A percentile compares a stretch with the other conserved stretches of the same genome.
These are phyloP conservation scores for Fulmarus glacialis DNA, from an alignment of 2,113 vertebrate genomes.

Conservation along the genomic window DNA sequence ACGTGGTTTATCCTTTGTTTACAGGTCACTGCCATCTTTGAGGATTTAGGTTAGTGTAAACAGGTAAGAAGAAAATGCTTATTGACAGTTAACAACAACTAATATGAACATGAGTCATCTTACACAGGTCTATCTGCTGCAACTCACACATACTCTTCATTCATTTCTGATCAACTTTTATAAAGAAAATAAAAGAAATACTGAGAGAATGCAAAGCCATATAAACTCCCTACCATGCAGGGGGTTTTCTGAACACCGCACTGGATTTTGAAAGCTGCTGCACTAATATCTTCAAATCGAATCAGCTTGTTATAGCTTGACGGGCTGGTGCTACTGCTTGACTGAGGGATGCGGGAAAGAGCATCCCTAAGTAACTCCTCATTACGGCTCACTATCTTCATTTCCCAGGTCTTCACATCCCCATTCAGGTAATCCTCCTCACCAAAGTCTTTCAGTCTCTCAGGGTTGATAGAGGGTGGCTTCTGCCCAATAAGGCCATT, in stretches of 20 bases:
- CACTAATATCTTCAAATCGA: constrained; percentile 88
- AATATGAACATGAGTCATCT: neutral
- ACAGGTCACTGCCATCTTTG: constrained; percentile 6
- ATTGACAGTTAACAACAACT: neutral
- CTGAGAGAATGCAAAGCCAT: neutral
- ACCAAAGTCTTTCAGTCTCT: constrained; percentile 89
- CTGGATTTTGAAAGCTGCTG: constrained; percentile 89
- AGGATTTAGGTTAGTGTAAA: constrained; percentile 22
- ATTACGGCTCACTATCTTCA: constrained; percentile 68
- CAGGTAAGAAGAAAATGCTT: constrained; percentile 3
- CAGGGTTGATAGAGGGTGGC: constrained; percentile 81
- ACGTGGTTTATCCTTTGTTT: constrained; percentile 45
- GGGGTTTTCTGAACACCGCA: constrained; percentile 85
- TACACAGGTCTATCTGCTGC: neutral
- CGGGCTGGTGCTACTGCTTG: constrained; percentile 46
- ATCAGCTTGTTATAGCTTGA: constrained; percentile 71
- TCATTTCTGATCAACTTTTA: neutral
- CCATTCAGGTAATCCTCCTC: constrained; percentile 87
- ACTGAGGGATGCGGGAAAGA: constrained; percentile 65
- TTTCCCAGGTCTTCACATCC: constrained; percentile 79
- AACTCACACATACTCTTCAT: neutral
- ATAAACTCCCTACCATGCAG: constrained; percentile 79
- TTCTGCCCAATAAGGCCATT: constrained; percentile 72
- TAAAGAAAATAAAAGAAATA: neutral
- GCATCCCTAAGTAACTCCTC: constrained; percentile 74